phyloP scores from a whole-genome alignment of 2,888 invertebrate genomes.

The Microplitis deprimator region DNA sequence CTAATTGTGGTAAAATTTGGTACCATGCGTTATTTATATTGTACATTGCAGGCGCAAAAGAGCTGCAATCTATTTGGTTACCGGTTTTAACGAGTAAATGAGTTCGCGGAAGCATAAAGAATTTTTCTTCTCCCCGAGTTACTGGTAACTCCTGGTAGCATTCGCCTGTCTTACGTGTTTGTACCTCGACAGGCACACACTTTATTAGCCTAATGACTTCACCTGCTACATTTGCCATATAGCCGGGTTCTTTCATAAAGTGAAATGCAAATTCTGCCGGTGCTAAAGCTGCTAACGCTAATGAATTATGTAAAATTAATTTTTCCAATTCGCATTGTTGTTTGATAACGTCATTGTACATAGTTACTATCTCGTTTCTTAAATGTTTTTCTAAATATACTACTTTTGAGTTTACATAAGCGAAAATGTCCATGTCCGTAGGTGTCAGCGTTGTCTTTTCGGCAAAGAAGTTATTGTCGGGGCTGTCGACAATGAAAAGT shows the following conservation, averaged over 20 bases:
- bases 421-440: conserved; percentile 36
- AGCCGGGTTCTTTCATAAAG: conserved; percentile 47
- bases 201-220: conserved; percentile 25
- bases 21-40: neutral
- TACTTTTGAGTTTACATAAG: conserved; percentile 49
- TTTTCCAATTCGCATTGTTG: conserved; percentile 48
- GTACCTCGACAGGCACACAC: neutral
- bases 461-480: no score
- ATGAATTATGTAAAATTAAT: conserved; percentile 49
- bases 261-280: conserved; percentile 51
- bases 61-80: neutral
- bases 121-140: neutral
- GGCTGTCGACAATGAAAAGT: no score
- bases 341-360: conserved; percentile 45
- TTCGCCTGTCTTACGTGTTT: neutral
- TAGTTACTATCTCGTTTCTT: conserved; percentile 39
- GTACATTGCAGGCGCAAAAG: neutral
- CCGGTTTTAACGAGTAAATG: neutral
- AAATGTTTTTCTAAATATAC: conserved; percentile 50
- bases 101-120: neutral
- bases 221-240: conserved; percentile 50
- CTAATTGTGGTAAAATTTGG: neutral
- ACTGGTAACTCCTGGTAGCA: neutral
- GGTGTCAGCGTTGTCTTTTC: neutral
- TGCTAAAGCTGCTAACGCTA: conserved; percentile 46